These are phyloP conservation scores for Amblyornis subalaris DNA, from an alignment of 2,113 vertebrate genomes.

Conservation along the genomic window DNA sequence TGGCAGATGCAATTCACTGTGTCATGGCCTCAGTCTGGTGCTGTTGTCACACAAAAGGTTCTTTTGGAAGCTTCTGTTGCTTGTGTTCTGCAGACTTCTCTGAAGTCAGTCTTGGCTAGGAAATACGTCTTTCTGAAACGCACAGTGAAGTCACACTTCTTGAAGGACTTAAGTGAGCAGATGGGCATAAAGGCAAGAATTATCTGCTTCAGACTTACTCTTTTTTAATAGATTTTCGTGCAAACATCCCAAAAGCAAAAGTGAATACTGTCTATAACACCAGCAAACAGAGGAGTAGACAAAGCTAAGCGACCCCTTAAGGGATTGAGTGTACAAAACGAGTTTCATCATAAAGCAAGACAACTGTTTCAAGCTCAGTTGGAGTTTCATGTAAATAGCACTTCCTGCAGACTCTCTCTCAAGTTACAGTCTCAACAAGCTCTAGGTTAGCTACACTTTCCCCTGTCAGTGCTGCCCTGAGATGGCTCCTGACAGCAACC, in stretches of 20 bases:
- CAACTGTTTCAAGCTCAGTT: background rate
- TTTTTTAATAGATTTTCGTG: conserved; percentile 37
- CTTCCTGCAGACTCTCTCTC: background rate
- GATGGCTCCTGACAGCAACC: background rate
- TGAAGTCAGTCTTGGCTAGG: conserved; percentile 8
- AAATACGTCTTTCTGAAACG: conserved; percentile 26
- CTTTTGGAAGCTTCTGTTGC: background rate
- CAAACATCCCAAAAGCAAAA: background rate
- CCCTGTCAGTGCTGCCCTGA: background rate
- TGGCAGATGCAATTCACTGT: background rate
- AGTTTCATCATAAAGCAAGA: background rate
- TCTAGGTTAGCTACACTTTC: background rate
- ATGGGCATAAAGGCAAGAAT: conserved; percentile 18
- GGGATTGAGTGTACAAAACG: background rate
- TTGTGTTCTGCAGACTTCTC: conserved; percentile 22
- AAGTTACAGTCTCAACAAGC: background rate
- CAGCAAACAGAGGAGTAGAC: background rate
- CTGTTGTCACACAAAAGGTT: conserved; percentile 46
- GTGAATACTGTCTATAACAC: background rate
- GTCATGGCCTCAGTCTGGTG: background rate
- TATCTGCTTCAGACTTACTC: background rate
- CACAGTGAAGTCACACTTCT: background rate
- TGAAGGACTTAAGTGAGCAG: conserved; percentile 6
- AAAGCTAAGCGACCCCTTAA: background rate
- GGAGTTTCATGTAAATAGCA: background rate